Conservation (phyloP, 1,140 invertebrate genomes). For the Maconellicoccus hirsutus region DNA sequence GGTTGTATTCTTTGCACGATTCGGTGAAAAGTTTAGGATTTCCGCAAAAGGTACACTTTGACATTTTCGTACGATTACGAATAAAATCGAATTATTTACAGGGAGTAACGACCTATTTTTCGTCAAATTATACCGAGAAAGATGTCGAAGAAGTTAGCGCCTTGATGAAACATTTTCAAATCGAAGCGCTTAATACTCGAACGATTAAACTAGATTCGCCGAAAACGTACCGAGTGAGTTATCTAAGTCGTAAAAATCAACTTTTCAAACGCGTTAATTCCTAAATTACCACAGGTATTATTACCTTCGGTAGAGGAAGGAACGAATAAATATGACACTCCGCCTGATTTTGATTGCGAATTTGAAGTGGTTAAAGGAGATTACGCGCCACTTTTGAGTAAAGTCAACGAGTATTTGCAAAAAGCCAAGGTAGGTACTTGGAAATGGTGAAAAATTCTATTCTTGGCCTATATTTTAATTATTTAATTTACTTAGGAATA, state of each 20-base stretch:
- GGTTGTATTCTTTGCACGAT: conserved; percentile 55
- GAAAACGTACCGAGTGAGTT: conserved; percentile 28
- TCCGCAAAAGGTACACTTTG: conserved; percentile 59
- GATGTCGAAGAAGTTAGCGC: conserved; percentile 75
- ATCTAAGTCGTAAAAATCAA: background rate
- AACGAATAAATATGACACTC: conserved; percentile 33
- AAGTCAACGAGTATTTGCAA: conserved; percentile 54
- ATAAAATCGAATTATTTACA: conserved; percentile 30
- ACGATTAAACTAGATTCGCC: conserved; percentile 65
- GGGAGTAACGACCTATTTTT: conserved; percentile 87
- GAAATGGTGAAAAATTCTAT: too few relatives aligned
- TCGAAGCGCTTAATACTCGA: conserved; percentile 80
- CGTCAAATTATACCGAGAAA: conserved; percentile 69
- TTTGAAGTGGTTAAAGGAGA: conserved; percentile 63
- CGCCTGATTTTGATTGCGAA: background rate
- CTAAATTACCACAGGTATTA: conserved; percentile 52
- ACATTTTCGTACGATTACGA: too few relatives aligned
- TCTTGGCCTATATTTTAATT: too few relatives aligned
- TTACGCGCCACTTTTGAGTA: conserved; percentile 60
- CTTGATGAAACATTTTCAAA: conserved; percentile 65
- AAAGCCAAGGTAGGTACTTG: too few relatives aligned
- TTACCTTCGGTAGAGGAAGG: conserved; percentile 54
- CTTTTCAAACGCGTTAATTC: background rate
- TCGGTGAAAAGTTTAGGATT: conserved; percentile 64
- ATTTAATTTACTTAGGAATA: too few relatives aligned